A percentile compares a stretch with the other conserved stretches of the same genome.
Evolutionary conservation across 23 tunicate genomes (phyloP).

Genomic region (Clavelina lepadiformis): DNA sequence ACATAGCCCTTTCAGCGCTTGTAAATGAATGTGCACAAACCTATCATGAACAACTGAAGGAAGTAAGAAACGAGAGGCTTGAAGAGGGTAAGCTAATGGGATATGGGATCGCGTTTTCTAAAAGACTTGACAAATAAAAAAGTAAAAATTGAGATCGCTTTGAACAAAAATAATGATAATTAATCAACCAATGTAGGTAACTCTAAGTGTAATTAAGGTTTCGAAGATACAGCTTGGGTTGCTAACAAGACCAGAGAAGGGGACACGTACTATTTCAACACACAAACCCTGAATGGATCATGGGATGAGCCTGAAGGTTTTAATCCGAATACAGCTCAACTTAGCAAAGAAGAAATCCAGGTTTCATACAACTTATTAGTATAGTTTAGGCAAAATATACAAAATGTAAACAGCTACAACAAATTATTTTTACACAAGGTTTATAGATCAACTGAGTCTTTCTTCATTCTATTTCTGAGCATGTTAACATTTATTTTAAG

Average conservation of each 20-base stretch:
- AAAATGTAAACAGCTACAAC: background rate
- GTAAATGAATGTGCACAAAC: constrained; percentile 77
- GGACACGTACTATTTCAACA: constrained; percentile 77
- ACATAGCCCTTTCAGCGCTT: constrained; percentile 61
- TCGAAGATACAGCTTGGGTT: constrained; percentile 76
- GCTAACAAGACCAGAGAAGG: constrained; percentile 60
- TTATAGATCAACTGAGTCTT: background rate
- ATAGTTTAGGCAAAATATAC: background rate
- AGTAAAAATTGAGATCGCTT: background rate
- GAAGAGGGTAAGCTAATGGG: constrained; percentile 95
- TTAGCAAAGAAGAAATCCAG: constrained; percentile 81
- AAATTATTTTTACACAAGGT: background rate
- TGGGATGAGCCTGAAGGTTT: constrained; percentile 90
- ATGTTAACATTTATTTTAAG: background rate
- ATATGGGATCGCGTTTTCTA: too few species aligned
- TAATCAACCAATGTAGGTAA: too few species aligned
- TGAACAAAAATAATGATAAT: too few species aligned
- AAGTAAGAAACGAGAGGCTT: constrained; percentile 47
- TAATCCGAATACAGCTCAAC: constrained; percentile 39
- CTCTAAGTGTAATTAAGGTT: constrained; percentile 39
- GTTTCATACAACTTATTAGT: constrained; percentile 8
- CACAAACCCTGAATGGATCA: constrained; percentile 69
- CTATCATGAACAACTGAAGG: constrained; percentile 84
- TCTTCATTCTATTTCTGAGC: background rate
- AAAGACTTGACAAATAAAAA: too few species aligned